Evolutionary conservation across 2,113 vertebrate genomes (phyloP).

Genomic region (Campylorhamphus procurvoides): DNA sequence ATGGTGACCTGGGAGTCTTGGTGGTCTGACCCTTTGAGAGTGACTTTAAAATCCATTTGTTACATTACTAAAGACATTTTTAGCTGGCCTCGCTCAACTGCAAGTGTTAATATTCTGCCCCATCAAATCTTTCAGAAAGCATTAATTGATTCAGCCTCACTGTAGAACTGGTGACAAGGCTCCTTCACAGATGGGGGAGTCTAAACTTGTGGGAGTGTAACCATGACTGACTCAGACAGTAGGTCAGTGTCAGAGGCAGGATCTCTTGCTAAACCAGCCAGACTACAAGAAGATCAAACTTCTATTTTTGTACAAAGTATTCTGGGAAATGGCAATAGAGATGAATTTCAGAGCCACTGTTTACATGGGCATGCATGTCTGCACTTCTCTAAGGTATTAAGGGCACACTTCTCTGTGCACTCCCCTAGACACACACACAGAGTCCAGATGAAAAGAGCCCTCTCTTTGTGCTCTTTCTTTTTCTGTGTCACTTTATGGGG

Average conservation of each 20-base stretch:
- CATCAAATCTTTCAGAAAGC: constrained; percentile 13
- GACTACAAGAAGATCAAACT: constrained; percentile 9
- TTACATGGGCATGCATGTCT: not conserved
- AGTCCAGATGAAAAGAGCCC: not conserved
- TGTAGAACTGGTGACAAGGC: constrained; percentile 33
- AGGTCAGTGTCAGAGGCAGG: constrained; percentile 48
- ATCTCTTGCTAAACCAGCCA: constrained; percentile 27
- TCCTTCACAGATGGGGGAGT: constrained; percentile 49
- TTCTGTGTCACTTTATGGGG: not conserved
- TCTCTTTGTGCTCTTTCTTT: not conserved
- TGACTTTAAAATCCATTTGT: constrained; percentile 1
- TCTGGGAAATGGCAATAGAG: not conserved
- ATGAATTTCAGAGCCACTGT: not conserved
- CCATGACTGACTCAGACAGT: constrained; percentile 43
- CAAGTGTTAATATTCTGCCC: constrained; percentile 36
- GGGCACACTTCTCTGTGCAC: not conserved
- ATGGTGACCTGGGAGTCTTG: not conserved
- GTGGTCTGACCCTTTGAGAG: not conserved
- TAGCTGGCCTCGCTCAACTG: not conserved
- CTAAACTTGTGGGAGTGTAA: constrained; percentile 44
- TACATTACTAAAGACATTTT: constrained; percentile 21
- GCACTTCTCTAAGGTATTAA: not conserved
- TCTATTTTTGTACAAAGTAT: not conserved
- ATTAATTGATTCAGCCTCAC: constrained; percentile 52
- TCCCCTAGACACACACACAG: rapidly evolving